A percentile compares a stretch with the other conserved stretches of the same genome.
phyloP scores from a whole-genome alignment of 2,888 invertebrate species.

The Gymnocheta viridis region DNA sequence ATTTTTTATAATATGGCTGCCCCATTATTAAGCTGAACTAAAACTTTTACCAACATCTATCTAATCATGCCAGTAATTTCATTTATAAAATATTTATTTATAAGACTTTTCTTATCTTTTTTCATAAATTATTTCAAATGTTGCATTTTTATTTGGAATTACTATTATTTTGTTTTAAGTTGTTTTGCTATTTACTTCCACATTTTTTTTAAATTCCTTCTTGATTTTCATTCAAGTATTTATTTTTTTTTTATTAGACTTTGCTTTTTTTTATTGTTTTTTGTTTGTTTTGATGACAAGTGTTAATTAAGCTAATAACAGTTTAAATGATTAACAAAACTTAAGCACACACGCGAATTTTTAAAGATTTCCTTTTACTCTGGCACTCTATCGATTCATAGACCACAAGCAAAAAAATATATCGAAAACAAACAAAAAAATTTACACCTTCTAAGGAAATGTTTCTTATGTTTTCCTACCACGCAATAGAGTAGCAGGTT shows the following conservation, averaged over 20 bases:
- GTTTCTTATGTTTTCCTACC: conserved; percentile 57
- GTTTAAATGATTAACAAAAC: conserved; percentile 68
- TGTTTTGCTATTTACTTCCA: background rate
- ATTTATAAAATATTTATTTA: background rate
- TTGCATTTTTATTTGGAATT: background rate
- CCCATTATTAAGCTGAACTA: no score
- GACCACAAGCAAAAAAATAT: background rate
- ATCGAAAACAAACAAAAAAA: conserved; percentile 5
- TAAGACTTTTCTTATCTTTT: background rate
- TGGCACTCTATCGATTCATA: conserved; percentile 21
- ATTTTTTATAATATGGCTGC: no score
- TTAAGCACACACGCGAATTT: conserved; percentile 65
- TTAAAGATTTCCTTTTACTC: background rate
- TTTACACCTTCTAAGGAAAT: conserved; percentile 67
- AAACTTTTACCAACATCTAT: no score
- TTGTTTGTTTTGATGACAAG: conserved; percentile 55
- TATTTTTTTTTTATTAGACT: background rate
- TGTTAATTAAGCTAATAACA: conserved; percentile 71
- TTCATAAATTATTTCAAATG: background rate
- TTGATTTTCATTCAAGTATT: background rate
- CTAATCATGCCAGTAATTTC: no score
- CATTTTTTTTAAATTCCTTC: background rate
- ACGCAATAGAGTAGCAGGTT: conserved; percentile 54
- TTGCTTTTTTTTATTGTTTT: background rate
- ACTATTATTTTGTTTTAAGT: background rate